phyloP scores from a whole-genome alignment of 2,113 vertebrate species.

The Zosterops hypoxanthus region DNA sequence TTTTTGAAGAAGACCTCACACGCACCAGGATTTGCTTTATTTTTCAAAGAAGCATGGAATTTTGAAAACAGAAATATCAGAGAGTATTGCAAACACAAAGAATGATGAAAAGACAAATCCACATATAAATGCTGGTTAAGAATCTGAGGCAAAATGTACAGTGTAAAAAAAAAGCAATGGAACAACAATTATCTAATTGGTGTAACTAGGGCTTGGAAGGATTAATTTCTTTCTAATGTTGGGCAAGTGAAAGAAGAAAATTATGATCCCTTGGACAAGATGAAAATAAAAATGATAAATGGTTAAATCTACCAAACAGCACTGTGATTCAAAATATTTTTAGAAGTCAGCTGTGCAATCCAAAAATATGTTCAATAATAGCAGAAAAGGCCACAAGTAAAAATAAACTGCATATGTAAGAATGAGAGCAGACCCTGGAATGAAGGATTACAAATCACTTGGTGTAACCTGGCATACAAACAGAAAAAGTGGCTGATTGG shows the following conservation, averaged over 20 bases:
- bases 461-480: neutral
- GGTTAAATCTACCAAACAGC: neutral
- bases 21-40: neutral
- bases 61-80: neutral
- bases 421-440: neutral
- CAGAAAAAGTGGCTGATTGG: neutral
- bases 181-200: neutral
- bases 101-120: neutral
- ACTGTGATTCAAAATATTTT: neutral
- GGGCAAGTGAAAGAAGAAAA: neutral
- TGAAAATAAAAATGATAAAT: neutral
- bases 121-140: neutral
- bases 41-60: neutral
- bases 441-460: neutral
- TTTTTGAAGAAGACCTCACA: neutral
- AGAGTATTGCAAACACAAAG: neutral
- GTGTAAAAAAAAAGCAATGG: neutral
- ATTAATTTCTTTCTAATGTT: neutral
- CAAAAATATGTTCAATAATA: neutral
- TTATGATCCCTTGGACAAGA: neutral
- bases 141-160: neutral
- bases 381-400: neutral
- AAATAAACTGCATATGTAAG: neutral
- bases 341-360: neutral
- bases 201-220: neutral